Conservation (phyloP, 2,797 vertebrate species). For the Scyliorhinus canicula region DNA sequence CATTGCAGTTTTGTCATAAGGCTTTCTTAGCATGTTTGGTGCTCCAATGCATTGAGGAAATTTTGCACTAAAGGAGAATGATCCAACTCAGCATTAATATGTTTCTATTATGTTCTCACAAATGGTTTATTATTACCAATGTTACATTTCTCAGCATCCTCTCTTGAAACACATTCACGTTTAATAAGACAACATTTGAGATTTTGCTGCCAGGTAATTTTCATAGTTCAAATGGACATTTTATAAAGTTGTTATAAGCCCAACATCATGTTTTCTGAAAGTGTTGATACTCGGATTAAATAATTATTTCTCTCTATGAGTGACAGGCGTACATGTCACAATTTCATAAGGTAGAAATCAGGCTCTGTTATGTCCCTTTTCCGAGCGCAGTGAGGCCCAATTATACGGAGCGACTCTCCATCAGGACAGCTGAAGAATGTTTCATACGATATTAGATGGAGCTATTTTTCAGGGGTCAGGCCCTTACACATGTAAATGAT, state of each 20-base stretch:
- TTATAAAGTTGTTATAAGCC: too few relatives aligned
- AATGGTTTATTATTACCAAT: background rate
- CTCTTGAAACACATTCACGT: too few relatives aligned
- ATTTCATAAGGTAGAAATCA: too few relatives aligned
- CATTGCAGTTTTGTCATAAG: background rate
- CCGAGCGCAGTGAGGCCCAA: background rate
- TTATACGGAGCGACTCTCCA: background rate
- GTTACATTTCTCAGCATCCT: too few relatives aligned
- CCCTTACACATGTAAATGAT: background rate
- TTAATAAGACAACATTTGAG: too few relatives aligned
- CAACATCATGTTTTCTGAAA: too few relatives aligned
- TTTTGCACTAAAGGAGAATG: background rate
- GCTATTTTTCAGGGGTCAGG: background rate
- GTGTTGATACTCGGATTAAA: too few relatives aligned
- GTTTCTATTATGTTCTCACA: background rate
- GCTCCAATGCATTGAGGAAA: background rate
- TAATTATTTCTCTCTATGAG: too few relatives aligned
- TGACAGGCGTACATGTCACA: too few relatives aligned
- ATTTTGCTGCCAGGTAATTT: too few relatives aligned
- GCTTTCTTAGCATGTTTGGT: background rate
- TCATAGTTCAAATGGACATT: too few relatives aligned
- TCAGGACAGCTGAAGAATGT: background rate
- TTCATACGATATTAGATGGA: background rate
- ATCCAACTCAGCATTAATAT: background rate
- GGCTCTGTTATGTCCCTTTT: background rate